Percentiles rank a stretch among this genome's conserved stretches.
These are phyloP conservation scores for Halictus ligatus DNA, from an alignment of 2,888 invertebrate species.

Conservation along the genomic window DNA sequence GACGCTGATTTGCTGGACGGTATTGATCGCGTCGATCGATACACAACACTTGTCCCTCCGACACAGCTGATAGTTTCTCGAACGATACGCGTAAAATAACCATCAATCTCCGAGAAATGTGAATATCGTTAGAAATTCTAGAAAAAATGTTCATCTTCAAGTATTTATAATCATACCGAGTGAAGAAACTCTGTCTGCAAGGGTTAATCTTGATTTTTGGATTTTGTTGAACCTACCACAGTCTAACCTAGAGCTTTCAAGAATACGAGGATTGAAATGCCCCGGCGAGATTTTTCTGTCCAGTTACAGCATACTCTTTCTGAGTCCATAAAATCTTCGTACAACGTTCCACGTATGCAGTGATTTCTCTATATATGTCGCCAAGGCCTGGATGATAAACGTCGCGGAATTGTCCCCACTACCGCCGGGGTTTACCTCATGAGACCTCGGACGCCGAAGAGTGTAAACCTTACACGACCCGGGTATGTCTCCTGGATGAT, in stretches of 20 bases:
- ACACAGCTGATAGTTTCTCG: not conserved
- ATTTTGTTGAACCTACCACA: not conserved
- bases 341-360: not conserved
- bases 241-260: not conserved
- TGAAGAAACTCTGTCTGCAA: no score
- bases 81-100: not conserved
- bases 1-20: not conserved
- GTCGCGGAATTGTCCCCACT: no score
- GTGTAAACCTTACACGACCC: no score
- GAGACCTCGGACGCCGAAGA: no score
- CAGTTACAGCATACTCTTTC: not conserved
- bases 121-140: not conserved
- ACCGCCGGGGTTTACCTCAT: no score
- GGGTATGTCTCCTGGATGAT: no score
- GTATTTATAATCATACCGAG: no score
- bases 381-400: no score
- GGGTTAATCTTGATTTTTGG: not conserved
- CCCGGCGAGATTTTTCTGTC: not conserved
- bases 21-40: conserved; percentile 5
- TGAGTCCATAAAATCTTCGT: no score
- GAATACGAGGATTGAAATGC: not conserved
- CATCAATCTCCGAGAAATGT: not conserved
- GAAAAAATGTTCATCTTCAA: no score
- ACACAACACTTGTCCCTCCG: no score
- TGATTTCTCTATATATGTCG: no score